phyloP scores from a whole-genome alignment of 2,888 invertebrate species.

The Sclerodermus sp. region DNA sequence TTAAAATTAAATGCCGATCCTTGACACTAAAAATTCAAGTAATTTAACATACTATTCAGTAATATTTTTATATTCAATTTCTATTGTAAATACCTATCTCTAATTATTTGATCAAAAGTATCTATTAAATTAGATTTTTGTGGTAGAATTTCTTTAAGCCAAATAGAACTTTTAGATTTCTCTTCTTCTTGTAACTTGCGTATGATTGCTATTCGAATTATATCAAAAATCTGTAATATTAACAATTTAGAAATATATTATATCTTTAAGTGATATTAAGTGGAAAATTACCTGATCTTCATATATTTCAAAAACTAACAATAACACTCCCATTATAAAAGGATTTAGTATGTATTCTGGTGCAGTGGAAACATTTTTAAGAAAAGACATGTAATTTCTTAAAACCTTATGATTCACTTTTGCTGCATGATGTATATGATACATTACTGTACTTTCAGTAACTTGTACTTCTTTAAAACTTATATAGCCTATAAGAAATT shows the following conservation, averaged over 20 bases:
- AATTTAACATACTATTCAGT: conserved; percentile 34
- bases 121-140: conserved; percentile 51
- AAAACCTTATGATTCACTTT: conserved; percentile 56
- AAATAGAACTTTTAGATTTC: conserved; percentile 58
- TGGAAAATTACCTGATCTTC: conserved; percentile 55
- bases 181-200: conserved; percentile 58
- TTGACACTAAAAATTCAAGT: conserved; percentile 47
- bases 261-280: not conserved
- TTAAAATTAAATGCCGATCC: conserved; percentile 60
- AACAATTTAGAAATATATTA: not conserved
- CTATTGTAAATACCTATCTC: conserved; percentile 58
- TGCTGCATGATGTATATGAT: conserved; percentile 61
- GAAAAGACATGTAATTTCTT: conserved; percentile 57
- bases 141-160: conserved; percentile 61
- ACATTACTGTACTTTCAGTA: conserved; percentile 66
- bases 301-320: conserved; percentile 61
- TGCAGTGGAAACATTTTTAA: conserved; percentile 60
- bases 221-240: conserved; percentile 46
- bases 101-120: conserved; percentile 58
- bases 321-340: conserved; percentile 65
- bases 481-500: conserved; percentile 18
- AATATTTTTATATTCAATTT: conserved; percentile 22
- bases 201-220: conserved; percentile 46
- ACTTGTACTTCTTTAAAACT: conserved; percentile 60
- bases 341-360: conserved; percentile 67